Base-by-base conservation (phyloP, 37 sponge, comb jelly and placozoan genomes). In the Oopsacas minuta region DNA sequence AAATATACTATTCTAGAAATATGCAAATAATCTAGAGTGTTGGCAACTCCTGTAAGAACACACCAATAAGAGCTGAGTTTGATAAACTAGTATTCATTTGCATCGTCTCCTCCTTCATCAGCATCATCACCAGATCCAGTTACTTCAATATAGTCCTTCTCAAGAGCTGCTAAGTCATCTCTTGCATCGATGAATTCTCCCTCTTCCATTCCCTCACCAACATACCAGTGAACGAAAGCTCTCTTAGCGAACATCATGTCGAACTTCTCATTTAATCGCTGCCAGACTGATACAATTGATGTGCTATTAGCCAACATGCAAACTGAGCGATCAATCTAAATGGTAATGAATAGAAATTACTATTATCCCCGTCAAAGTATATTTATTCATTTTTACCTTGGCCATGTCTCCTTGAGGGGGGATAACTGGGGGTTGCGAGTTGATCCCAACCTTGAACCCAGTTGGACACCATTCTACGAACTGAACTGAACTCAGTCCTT, bases 111-210 rank as follows among this genome's bases (percentile, higher is more conserved):
- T 5, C 75, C 75, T 32, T 61, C 75, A 32, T 34, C 75, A 12
- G 5, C 75, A 25, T 61, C 75, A 20, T n/a, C 75, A 32, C 75
- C 75, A 34, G 22, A 25, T 32, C 75, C 75, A 61, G 30, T n/a
- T 5, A 61, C 75, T 61, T 61, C 75, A 32, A 25, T n/a, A 34
- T 61, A 61, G 75, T 61, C 75, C 75, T 61, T 61, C 82, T 88
- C 88, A 37, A 88, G 81, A 37, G 88, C 88, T 36, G 88, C 88
- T 37, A 88, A 81, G 46, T 88, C 88, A 39, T 88, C 88, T 35
- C 88, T 53, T 52, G 88, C 85, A n/a, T 82, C 53, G 75, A 61
- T 61, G 30, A 61, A 61, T 34, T 61, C 75, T 61, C 75, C 75
- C 75, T 61, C 75, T n/a, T 84, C 85, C 85, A 84, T 84, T 35